Evolutionary conservation across 1,140 invertebrate genomes (phyloP), one percentile per base, ranked within the genome.

Genomic region (Anastrepha ludens): DNA sequence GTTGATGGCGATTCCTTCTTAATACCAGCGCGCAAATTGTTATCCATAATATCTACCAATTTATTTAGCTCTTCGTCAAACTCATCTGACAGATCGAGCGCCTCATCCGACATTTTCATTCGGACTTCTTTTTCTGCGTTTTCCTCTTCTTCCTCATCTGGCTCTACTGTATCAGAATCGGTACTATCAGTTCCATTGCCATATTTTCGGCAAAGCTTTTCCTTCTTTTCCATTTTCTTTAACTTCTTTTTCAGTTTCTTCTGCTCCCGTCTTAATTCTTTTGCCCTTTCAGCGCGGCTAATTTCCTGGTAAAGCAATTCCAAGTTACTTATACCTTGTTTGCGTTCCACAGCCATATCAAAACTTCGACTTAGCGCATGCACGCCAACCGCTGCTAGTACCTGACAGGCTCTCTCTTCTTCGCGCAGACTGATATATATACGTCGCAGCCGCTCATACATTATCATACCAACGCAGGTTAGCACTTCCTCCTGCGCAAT

Each of bases 401-500:
- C 96, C 94, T 98, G 97, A 94, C 97, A 98, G 3, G 98, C 97
- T 91, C 97, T 97, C 93, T 98, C 97, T 93, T 98, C 97, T 93
- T 98, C 97, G 87, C 96, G 95, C 89, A 98, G 94, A 87, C 97
- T 96, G 88, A 98, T 95, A 90, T 97, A 96, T 87, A 98, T 96
- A 88, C 96, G 95, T 93, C 98, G 97, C 17, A 99, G 94, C 74
- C 97, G 94, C 92, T 98, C 97, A 91, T 98, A 97, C 86, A 98
- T 96, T 93, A 97, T 98, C 93, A 98, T 97, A 15, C 98, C 98
- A 74, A 98, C 95, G 93, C 98, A 98, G 0, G 97, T 98, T 86
- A 99, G 94, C 67, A 98, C 98, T 94, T 99, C 98, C 94, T 98
- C 98, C 94, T 99, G 98, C 90, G 98, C 98, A 90, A 98, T 98